Conservation (phyloP, 2,113 vertebrate species). For the Micronycteris hirsuta region DNA sequence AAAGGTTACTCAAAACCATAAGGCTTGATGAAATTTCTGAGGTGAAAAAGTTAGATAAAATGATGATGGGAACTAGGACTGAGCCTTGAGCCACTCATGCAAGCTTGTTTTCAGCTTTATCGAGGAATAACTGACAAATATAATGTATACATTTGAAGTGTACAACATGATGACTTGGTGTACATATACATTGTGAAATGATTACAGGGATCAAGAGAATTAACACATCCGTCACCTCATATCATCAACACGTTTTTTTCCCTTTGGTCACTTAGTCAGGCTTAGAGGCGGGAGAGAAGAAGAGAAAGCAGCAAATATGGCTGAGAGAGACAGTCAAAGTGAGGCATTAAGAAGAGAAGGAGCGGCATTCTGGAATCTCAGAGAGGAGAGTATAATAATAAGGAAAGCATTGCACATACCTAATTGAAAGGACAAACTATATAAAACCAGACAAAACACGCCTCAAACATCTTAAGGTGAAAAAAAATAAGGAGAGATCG, state of each 20-base stretch:
- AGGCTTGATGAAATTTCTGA: background rate
- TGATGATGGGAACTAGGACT: background rate
- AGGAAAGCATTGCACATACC: background rate
- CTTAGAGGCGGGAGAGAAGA: background rate
- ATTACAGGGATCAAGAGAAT: background rate
- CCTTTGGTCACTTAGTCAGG: background rate
- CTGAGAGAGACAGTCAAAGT: background rate
- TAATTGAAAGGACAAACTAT: background rate
- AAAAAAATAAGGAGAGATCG: background rate
- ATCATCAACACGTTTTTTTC: background rate
- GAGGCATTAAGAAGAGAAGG: background rate
- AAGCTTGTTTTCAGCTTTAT: background rate
- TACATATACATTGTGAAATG: background rate
- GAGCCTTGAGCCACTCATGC: background rate
- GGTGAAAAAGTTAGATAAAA: background rate
- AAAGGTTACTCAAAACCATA: background rate
- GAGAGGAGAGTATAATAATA: background rate
- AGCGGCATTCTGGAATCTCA: background rate
- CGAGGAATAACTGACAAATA: background rate
- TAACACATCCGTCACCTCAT: background rate
- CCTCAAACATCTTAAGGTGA: background rate
- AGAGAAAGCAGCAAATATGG: background rate
- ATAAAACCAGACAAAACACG: background rate
- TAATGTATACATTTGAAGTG: background rate
- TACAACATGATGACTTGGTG: background rate